These are phyloP conservation scores for Acrobasis suavella DNA, from an alignment of 2,888 invertebrate genomes.

Conservation along the genomic window DNA sequence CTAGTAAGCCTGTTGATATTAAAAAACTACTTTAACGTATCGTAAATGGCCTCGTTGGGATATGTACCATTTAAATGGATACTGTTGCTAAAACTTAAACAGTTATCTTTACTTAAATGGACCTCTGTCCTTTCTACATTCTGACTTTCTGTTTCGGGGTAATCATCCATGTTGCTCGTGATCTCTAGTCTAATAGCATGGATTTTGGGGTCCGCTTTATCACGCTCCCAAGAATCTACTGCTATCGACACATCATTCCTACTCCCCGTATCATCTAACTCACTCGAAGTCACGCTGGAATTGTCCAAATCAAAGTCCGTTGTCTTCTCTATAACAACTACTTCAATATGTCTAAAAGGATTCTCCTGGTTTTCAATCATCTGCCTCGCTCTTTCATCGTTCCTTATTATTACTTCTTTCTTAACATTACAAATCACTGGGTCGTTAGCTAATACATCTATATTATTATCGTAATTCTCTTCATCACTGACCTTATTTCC, in stretches of 20 bases:
- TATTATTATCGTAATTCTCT: slow-evolving; percentile 68
- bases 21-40: slow-evolving; percentile 73
- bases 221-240: slow-evolving; percentile 75
- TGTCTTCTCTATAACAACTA: slow-evolving; percentile 78
- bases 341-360: slow-evolving; percentile 78
- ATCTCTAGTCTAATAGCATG: slow-evolving; percentile 79
- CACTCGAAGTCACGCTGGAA: slow-evolving; percentile 71
- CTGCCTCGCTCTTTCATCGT: slow-evolving; percentile 72
- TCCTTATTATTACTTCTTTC: slow-evolving; percentile 73
- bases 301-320: slow-evolving; percentile 75
- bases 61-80: slow-evolving; percentile 81
- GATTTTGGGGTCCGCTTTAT: slow-evolving; percentile 65
- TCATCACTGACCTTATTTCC: slow-evolving; percentile 64
- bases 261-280: slow-evolving; percentile 66
- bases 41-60: slow-evolving; percentile 80
- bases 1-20: slow-evolving; percentile 20
- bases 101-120: slow-evolving; percentile 70
- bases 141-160: slow-evolving; percentile 57
- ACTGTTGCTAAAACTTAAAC: slow-evolving; percentile 77
- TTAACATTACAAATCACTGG: slow-evolving; percentile 78
- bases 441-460: slow-evolving; percentile 72
- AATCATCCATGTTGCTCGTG: slow-evolving; percentile 75
- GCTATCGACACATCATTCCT: slow-evolving; percentile 72
- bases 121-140: slow-evolving; percentile 63
- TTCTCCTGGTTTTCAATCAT: slow-evolving; percentile 75